These are phyloP conservation scores for Sipunculus nudus DNA, from an alignment of 2,888 invertebrate genomes.

Conservation along the genomic window DNA sequence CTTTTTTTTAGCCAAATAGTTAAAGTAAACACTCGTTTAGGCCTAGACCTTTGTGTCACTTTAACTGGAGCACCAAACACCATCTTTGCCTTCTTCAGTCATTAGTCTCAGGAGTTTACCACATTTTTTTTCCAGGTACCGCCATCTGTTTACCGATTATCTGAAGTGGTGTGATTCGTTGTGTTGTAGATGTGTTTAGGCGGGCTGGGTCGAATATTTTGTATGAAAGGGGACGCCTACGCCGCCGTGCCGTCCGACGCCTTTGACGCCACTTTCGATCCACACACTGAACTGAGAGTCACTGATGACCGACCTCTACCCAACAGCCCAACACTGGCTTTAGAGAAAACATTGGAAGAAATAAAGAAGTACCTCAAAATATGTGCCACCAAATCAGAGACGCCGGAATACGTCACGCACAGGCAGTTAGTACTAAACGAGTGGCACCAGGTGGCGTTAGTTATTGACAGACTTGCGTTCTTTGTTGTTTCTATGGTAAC, in stretches of 20 bases:
- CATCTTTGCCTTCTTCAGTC: neutral
- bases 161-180: too few species aligned
- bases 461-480: conserved; percentile 17
- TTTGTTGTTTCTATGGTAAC: conserved; percentile 9
- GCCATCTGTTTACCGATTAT: too few species aligned
- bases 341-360: conserved; percentile 19
- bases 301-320: neutral
- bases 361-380: conserved; percentile 12
- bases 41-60: neutral
- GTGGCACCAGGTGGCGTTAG: conserved; percentile 23
- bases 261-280: conserved; percentile 3
- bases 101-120: neutral
- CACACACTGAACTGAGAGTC: neutral
- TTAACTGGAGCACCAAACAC: neutral
- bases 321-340: too few species aligned
- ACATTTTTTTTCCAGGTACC: too few species aligned
- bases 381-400: conserved; percentile 4
- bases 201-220: conserved; percentile 9
- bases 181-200: conserved; percentile 10
- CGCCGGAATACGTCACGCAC: neutral
- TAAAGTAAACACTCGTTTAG: too few species aligned
- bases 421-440: conserved; percentile 15
- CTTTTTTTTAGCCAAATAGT: too few species aligned
- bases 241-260: conserved; percentile 12
- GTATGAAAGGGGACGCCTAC: conserved; percentile 18